phyloP scores from a whole-genome alignment of 2,113 vertebrate species.

The Seriola rivoliana region DNA sequence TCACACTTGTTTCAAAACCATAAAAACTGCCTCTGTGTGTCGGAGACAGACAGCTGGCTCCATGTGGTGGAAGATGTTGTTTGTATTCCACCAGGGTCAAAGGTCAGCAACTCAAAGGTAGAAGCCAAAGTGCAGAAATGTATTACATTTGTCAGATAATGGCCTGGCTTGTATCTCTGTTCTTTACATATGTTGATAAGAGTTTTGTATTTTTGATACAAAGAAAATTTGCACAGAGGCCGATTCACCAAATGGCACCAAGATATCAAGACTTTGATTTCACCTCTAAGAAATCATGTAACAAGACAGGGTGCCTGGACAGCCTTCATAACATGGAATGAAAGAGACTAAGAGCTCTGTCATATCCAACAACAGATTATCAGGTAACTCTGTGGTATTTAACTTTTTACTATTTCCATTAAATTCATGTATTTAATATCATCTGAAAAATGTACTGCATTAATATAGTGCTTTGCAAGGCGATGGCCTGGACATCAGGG shows the following conservation, averaged over 20 bases:
- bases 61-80: slow-evolving; percentile 29
- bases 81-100: slow-evolving; percentile 17
- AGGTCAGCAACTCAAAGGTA: slow-evolving; percentile 55
- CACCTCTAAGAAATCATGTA: too few relatives aligned
- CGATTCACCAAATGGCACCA: too few relatives aligned
- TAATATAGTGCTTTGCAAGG: too few relatives aligned
- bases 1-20: not conserved
- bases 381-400: too few relatives aligned
- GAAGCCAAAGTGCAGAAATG: not conserved
- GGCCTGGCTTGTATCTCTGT: not conserved
- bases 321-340: too few relatives aligned
- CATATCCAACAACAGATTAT: too few relatives aligned
- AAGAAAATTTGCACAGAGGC: not conserved
- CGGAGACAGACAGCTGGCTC: slow-evolving; percentile 29
- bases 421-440: too few relatives aligned
- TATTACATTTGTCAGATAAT: not conserved
- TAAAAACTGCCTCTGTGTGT: slow-evolving; percentile 32
- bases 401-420: too few relatives aligned
- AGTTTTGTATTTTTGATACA: not conserved
- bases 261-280: not conserved
- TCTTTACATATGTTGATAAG: not conserved
- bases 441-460: too few relatives aligned
- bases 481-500: too few relatives aligned
- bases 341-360: too few relatives aligned
- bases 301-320: too few relatives aligned